phyloP scores from a whole-genome alignment of 2,797 vertebrate species.

The Gallinago stenura region DNA sequence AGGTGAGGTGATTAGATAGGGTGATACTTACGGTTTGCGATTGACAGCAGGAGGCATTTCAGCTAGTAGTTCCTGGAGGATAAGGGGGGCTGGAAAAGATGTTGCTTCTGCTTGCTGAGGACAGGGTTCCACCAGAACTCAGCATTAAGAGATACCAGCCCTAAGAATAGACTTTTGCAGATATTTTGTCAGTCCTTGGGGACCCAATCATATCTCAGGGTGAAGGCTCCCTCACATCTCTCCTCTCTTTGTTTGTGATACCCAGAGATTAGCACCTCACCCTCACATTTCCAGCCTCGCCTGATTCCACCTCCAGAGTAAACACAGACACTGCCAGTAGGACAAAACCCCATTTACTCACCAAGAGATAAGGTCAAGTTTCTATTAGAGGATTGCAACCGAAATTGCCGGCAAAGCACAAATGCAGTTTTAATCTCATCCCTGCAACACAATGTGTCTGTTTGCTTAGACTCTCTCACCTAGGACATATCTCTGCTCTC shows the following conservation, averaged over 20 bases:
- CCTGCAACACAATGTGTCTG: not conserved
- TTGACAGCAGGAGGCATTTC: not conserved
- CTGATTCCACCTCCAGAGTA: not conserved
- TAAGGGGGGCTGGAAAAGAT: not conserved
- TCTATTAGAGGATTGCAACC: not conserved
- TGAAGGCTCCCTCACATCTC: not conserved
- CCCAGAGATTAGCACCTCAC: not conserved
- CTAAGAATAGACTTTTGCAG: not conserved
- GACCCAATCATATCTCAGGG: fast-evolving
- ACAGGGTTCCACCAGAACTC: not conserved
- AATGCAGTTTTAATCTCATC: not conserved
- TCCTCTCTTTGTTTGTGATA: not conserved
- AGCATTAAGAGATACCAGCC: not conserved
- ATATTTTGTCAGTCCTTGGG: not conserved
- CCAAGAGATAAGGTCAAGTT: not conserved
- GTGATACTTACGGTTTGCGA: not conserved
- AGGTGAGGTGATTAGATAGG: fast-evolving
- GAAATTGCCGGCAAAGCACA: not conserved
- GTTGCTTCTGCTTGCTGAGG: not conserved
- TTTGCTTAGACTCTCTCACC: not conserved
- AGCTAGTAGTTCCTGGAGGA: not conserved
- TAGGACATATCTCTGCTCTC: not conserved
- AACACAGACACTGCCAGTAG: not conserved
- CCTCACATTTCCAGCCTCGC: not conserved
- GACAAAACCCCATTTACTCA: not conserved